These are phyloP conservation scores for Troides aeacus DNA, from an alignment of 2,888 invertebrate genomes.

Conservation along the genomic window DNA sequence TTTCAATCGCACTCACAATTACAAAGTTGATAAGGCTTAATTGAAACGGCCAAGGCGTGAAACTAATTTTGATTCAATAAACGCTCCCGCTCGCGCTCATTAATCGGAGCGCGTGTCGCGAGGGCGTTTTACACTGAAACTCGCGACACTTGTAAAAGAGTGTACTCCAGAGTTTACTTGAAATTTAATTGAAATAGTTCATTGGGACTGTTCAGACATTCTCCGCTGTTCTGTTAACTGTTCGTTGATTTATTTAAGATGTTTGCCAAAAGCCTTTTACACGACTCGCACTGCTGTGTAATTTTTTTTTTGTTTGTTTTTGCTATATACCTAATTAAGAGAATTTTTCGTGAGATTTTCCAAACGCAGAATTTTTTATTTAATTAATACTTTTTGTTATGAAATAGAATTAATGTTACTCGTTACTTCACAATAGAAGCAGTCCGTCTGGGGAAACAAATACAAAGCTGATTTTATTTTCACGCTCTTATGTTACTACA, in stretches of 20 bases:
- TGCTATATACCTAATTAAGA: too few relatives aligned
- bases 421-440: too few relatives aligned
- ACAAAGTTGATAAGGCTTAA: constrained; percentile 10
- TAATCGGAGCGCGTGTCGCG: constrained; percentile 10
- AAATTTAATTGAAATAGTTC: constrained; percentile 44
- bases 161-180: constrained; percentile 37
- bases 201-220: constrained; percentile 35
- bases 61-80: constrained; percentile 22
- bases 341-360: too few relatives aligned
- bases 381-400: too few relatives aligned
- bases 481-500: too few relatives aligned
- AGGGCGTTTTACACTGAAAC: constrained; percentile 30
- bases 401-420: too few relatives aligned
- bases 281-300: too few relatives aligned
- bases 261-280: background rate
- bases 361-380: too few relatives aligned
- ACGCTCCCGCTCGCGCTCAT: constrained; percentile 9
- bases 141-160: constrained; percentile 40
- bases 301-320: too few relatives aligned
- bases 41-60: constrained; percentile 6
- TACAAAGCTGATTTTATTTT: too few relatives aligned
- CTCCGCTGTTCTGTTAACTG: constrained; percentile 12
- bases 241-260: constrained; percentile 9
- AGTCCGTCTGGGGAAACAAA: too few relatives aligned
- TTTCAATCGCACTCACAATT: background rate